phyloP scores from a whole-genome alignment of 2,888 invertebrate species.

The Psylliodes chrysocephalus region DNA sequence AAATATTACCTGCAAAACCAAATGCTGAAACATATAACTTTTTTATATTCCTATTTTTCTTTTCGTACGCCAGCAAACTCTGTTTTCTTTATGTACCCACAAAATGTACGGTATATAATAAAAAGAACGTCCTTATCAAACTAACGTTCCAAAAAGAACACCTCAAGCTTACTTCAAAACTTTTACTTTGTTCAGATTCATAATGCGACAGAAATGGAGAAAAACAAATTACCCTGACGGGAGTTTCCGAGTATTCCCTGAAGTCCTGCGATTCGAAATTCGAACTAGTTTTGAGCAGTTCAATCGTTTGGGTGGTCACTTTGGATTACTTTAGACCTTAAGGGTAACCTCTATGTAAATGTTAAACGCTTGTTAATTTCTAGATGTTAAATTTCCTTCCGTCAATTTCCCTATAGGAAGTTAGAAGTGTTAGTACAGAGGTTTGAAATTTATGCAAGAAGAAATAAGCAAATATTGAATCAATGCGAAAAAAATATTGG shows the following conservation, averaged over 20 bases:
- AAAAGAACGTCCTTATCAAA: no score
- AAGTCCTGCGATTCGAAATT: neutral
- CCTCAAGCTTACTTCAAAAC: no score
- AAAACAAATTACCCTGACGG: neutral
- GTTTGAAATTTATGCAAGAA: neutral
- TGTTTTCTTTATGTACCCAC: no score
- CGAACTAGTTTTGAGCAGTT: neutral
- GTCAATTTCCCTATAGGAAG: neutral
- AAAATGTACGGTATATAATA: no score
- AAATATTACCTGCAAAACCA: no score
- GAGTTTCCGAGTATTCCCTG: neutral
- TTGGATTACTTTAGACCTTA: neutral
- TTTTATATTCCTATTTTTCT: no score
- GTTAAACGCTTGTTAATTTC: slow-evolving; percentile 4
- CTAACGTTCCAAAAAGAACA: no score
- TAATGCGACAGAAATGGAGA: neutral
- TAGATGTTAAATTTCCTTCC: neutral
- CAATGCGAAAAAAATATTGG: no score
- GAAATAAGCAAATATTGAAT: no score
- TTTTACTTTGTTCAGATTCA: no score
- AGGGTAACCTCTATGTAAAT: neutral
- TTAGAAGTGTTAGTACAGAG: neutral
- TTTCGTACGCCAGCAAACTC: no score
- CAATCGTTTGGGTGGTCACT: neutral
- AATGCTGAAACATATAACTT: no score